Evolutionary conservation across 2,113 vertebrate species (phyloP).

Genomic region (Neodontobutis hainanensis): DNA sequence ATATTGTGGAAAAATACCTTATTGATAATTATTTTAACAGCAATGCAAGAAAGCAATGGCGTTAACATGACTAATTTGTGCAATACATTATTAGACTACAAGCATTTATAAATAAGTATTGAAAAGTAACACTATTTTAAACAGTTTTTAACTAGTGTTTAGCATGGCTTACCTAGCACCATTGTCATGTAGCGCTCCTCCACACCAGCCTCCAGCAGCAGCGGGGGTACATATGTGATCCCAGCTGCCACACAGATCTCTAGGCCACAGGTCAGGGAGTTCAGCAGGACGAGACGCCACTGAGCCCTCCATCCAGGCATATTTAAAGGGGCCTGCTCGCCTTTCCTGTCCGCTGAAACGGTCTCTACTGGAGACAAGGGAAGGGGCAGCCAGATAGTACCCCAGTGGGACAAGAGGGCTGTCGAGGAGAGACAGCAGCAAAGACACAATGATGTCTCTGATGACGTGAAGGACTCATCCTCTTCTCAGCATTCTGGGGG

Average conservation of each 20-base stretch:
- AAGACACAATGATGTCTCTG: constrained; percentile 50
- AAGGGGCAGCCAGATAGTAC: constrained; percentile 39
- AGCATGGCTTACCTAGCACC: constrained; percentile 78
- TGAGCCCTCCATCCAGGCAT: constrained; percentile 83
- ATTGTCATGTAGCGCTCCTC: constrained; percentile 85
- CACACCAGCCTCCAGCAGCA: constrained; percentile 82
- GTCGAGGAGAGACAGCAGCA: constrained; percentile 45
- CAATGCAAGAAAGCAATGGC: too few relatives aligned
- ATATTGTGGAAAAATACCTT: too few relatives aligned
- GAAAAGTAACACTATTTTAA: not conserved
- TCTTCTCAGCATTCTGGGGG: constrained; percentile 74
- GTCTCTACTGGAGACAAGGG: constrained; percentile 44
- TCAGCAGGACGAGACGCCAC: constrained; percentile 81
- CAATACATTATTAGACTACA: too few relatives aligned
- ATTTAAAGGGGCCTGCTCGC: constrained; percentile 62
- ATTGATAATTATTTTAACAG: too few relatives aligned
- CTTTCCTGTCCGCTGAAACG: constrained; percentile 53
- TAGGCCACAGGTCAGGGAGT: constrained; percentile 82
- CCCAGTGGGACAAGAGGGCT: constrained; percentile 37
- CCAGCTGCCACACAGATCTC: constrained; percentile 85
- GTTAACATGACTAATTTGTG: too few relatives aligned
- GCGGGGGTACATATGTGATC: constrained; percentile 82
- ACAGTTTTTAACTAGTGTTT: not conserved
- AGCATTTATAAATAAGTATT: too few relatives aligned
- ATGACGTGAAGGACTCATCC: constrained; percentile 68